Base-by-base conservation (phyloP, 2,888 invertebrate genomes). In the Phlogophora meticulosa region DNA sequence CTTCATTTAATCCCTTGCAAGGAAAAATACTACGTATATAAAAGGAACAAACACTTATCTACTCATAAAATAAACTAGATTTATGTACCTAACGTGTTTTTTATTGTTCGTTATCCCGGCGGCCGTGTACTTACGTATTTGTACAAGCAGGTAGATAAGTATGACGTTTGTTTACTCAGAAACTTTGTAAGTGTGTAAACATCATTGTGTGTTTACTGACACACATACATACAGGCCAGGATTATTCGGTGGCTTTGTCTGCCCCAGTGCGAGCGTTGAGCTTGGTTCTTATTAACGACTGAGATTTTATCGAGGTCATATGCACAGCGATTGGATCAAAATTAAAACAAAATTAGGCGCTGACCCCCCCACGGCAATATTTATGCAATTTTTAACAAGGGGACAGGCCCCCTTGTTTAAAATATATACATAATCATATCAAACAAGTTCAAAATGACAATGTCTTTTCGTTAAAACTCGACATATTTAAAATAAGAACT, bases 71-170 rank as follows among this genome's bases (percentile, higher is more conserved):
- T 4, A 4, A 70, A 15, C 32, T n/a, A 20, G 32, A 64, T 70
- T 34, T 55, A 43, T 20, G 4, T 40, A 24, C 9, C 28, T 49
- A 40, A 64, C 20, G n/a, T n/a, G n/a, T n/a, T n/a, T n/a, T n/a
- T n/a, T n/a, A 65, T 64, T 43, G 24, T 49, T 13, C n/a, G 22
- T 32, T 22, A 24, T 40, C 49, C 17, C 13, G 51, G 51, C 66
- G 70, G 51, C 28, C 56, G 20, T n/a, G 38, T 36, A 11, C 22
- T 24, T n/a, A 28, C 20, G 7, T 73, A 51, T 74, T 74, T 65
- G 34, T 56, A 7, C 55, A 65, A 40, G 32, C 74, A 74, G 74
- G 75, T 70, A 65, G 40, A 51, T 70, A 74, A 40, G 22, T 43
- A 40, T 38, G 32, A 65, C 69, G 55, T 65, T 22, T 73, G 55